These are phyloP conservation scores for Luidia sarsii DNA, from an alignment of 53 echinoderm and acorn worm genomes.

Conservation along the genomic window DNA sequence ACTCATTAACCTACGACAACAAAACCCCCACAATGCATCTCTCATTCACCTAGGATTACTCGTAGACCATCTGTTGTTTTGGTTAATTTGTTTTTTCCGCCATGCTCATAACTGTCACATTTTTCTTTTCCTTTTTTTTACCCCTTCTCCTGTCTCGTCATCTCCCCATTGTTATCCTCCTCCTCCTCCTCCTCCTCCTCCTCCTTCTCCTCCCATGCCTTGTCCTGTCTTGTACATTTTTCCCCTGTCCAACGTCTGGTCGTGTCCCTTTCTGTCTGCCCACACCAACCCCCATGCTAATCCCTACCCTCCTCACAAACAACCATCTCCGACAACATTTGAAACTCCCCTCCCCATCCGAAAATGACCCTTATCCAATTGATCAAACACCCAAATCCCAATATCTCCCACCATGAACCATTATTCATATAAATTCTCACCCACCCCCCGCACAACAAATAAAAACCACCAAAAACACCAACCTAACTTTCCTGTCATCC, in stretches of 20 bases:
- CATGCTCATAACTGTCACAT: conserved; percentile 28
- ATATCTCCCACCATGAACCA: too few species aligned
- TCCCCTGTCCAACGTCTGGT: not conserved
- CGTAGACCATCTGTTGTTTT: not conserved
- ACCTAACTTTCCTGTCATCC: too few species aligned
- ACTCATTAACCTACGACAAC: conserved; percentile 4
- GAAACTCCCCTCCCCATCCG: not conserved
- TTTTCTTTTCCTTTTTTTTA: not conserved
- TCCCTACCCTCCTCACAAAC: too few species aligned
- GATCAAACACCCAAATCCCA: too few species aligned
- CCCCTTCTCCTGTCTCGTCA: not conserved
- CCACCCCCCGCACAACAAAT: too few species aligned
- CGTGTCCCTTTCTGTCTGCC: not conserved
- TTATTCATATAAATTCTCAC: too few species aligned
- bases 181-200: not conserved
- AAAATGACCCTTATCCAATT: not conserved
- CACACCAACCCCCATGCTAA: too few species aligned
- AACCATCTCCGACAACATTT: too few species aligned
- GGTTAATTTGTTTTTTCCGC: conserved; percentile 4
- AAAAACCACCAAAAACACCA: too few species aligned
- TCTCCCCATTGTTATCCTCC: too few species aligned
- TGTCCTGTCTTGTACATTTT: too few species aligned
- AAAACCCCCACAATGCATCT: not conserved
- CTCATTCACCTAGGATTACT: not conserved
- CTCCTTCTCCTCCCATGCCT: too few species aligned